These are phyloP conservation scores for Drosophila novamexicana DNA, from an alignment of 1,140 invertebrate species.

Conservation along the genomic window DNA sequence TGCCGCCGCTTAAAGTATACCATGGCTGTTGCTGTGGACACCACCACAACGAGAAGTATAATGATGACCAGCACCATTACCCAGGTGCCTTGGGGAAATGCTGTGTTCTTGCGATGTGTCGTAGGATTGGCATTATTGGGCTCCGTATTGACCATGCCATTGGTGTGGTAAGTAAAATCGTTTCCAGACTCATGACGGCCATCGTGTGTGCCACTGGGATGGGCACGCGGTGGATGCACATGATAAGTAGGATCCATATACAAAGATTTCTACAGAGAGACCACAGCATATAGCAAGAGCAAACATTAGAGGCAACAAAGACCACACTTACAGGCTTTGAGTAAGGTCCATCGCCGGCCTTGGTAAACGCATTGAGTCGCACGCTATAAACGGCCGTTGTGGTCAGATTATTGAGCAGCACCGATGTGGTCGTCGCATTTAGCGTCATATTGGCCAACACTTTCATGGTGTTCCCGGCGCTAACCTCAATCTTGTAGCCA, in stretches of 20 bases:
- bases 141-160: constrained; percentile 57
- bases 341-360: constrained; percentile 89
- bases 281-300: not conserved
- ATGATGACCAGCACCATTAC: constrained; percentile 90
- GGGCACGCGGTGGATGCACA: constrained; percentile 85
- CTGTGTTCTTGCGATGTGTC: constrained; percentile 75
- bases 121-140: constrained; percentile 64
- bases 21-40: constrained; percentile 88
- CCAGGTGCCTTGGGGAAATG: constrained; percentile 89
- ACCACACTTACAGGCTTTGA: constrained; percentile 86
- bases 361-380: constrained; percentile 90
- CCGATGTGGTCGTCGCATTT: constrained; percentile 89
- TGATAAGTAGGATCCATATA: constrained; percentile 87
- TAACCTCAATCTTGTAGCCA: constrained; percentile 90
- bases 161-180: constrained; percentile 68
- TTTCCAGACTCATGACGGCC: constrained; percentile 67
- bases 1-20: constrained; percentile 88
- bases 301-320: accelerated
- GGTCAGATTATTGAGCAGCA: constrained; percentile 90
- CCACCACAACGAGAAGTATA: constrained; percentile 86
- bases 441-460: constrained; percentile 89
- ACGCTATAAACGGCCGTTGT: constrained; percentile 89
- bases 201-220: constrained; percentile 84
- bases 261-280: constrained; percentile 75
- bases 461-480: constrained; percentile 84